phyloP scores from a whole-genome alignment of 2,113 vertebrate genomes.

The Greenwoodochromis staneri region DNA sequence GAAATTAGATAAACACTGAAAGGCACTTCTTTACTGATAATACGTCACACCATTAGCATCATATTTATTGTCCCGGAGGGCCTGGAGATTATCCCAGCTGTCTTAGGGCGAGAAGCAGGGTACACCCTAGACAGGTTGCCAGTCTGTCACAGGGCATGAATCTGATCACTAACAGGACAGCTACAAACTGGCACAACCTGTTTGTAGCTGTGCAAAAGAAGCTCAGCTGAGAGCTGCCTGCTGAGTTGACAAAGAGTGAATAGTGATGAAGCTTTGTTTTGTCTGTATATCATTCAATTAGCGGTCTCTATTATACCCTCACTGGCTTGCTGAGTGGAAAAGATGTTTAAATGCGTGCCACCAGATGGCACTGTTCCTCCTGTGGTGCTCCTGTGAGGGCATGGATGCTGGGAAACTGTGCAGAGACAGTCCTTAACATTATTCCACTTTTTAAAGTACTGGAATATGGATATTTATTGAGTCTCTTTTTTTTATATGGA shows the following conservation, averaged over 20 bases:
- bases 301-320: not conserved
- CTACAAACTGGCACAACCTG: too few species aligned
- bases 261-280: not conserved
- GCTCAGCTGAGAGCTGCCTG: rapidly evolving
- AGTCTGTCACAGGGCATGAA: rapidly evolving
- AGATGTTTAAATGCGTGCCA: not conserved
- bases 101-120: not conserved
- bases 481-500: not conserved
- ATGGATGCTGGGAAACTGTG: not conserved
- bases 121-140: not conserved
- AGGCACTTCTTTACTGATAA: rapidly evolving
- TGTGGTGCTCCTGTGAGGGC: not conserved
- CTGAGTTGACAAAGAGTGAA: not conserved
- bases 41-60: not conserved
- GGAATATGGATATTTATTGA: not conserved
- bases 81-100: not conserved
- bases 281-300: rapidly evolving
- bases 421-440: not conserved
- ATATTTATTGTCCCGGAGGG: not conserved
- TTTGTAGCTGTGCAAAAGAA: not conserved
- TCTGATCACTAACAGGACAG: not conserved
- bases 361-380: not conserved
- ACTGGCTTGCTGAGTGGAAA: not conserved
- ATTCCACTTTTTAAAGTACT: rapidly evolving
- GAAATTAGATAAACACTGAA: not conserved